Base-by-base conservation (phyloP, 2,797 vertebrate species). In the Chromobotia macracanthus region DNA sequence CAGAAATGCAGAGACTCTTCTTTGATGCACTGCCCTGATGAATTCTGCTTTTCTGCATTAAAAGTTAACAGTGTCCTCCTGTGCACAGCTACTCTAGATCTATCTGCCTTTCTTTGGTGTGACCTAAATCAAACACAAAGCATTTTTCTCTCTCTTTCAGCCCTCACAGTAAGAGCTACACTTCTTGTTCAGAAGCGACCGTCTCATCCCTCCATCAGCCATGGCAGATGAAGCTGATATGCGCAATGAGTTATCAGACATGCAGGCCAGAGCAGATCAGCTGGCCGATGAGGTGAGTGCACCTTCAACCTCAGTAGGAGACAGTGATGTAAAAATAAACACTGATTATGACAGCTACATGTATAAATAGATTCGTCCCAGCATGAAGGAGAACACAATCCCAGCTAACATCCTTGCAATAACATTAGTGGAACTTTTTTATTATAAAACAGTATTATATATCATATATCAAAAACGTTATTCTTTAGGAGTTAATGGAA, bases 151-250 rank as follows among this genome's bases (percentile, higher is more conserved):
- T 79, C 25, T 68, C 35, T 63, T 75, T 31, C 48, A 80, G 79
- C 31, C 28, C 55, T 83, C 48, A 61, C 28, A 60, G 70, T 76
- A 82, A 73, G 23, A 77, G 38, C 63, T 66, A 76, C 60, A 16
- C 4, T 87, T 87, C 80, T 73, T 88, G 77, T 86, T 88, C 87
- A 84, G 87, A 76, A 82, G 79, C 71, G 80, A 87, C 87, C n/a
- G 1, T 81, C 86, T 75, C 80, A 84, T 84, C 86, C 85, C 89
- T 85, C 78, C 87, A 83, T 72, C 85, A 81, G 87, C 86, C 87
- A 99, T 99, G 98, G 97, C 96, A 0, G 96, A 99, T 71, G 97
- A 99, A 13, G 90, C 96, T 0, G 97, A 99, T 86, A 99, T 99
- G 98, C 97, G 98, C 92, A 99, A 97, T 90, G 97, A 99, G 91